These are phyloP conservation scores for Andricus curvator DNA, from an alignment of 2,888 invertebrate genomes.

Conservation along the genomic window DNA sequence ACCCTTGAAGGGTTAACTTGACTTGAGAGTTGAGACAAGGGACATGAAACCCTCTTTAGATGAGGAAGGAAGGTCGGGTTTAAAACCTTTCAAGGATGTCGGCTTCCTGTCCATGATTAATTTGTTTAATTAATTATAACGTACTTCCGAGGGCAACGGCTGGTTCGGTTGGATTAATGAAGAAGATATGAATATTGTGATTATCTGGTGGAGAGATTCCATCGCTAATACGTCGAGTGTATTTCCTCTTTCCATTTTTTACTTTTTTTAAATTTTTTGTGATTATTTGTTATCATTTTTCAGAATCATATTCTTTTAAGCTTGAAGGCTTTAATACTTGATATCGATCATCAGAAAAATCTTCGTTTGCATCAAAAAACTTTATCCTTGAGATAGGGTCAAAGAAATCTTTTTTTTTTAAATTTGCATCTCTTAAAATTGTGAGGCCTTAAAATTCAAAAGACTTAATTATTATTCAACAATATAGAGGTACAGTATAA, in stretches of 20 bases:
- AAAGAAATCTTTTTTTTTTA: no score
- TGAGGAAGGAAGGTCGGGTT: constrained; percentile 11
- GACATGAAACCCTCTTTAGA: constrained; percentile 7
- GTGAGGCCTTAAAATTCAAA: no score
- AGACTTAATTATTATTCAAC: no score
- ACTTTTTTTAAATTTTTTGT: neutral
- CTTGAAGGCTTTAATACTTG: no score
- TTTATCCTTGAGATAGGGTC: no score
- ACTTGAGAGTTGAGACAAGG: constrained; percentile 12
- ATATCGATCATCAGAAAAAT: no score
- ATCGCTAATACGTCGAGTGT: neutral
- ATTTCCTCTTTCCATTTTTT: neutral
- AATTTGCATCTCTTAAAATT: no score
- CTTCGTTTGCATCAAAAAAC: no score
- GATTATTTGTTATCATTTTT: neutral
- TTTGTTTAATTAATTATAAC: constrained; percentile 3
- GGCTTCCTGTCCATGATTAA: constrained; percentile 20
- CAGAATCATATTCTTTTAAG: no score
- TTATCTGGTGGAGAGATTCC: neutral
- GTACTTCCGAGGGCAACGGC: neutral
- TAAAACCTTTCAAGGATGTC: neutral
- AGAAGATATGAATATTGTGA: neutral
- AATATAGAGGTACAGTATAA: neutral
- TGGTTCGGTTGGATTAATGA: neutral
- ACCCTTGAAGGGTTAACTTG: neutral